Conservation (phyloP, 2,888 invertebrate genomes). For the Hypselothyrea guttata region DNA sequence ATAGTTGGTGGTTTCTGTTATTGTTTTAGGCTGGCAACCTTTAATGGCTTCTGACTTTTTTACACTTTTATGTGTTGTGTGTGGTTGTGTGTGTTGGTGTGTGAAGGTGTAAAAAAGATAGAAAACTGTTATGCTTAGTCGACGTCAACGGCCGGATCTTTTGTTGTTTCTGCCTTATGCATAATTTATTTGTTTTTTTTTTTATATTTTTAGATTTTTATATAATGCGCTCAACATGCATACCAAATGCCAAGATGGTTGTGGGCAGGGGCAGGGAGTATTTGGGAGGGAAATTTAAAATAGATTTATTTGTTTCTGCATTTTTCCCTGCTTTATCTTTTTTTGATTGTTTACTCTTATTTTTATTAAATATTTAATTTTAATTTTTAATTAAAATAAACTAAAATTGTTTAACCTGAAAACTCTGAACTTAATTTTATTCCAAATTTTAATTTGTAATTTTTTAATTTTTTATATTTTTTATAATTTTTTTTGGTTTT, state of each 20-base stretch:
- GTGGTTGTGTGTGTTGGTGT: conserved; percentile 41
- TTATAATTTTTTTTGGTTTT: too few relatives aligned
- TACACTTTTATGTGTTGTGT: conserved; percentile 65
- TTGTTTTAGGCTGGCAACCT: conserved; percentile 51
- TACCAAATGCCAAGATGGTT: conserved; percentile 48
- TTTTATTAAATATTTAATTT: too few relatives aligned
- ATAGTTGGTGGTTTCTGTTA: conserved; percentile 28
- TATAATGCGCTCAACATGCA: conserved; percentile 59
- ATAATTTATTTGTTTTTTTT: conserved; percentile 59
- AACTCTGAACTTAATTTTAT: too few relatives aligned
- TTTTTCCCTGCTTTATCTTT: too few relatives aligned
- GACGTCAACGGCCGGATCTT: conserved; percentile 49
- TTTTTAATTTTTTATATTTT: too few relatives aligned
- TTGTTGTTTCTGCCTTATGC: conserved; percentile 42
- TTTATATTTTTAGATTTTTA: conserved; percentile 37
- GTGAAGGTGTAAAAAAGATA: conserved; percentile 74
- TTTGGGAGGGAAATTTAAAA: too few relatives aligned
- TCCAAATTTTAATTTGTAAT: too few relatives aligned
- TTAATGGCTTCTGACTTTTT: conserved; percentile 71
- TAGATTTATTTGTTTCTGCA: too few relatives aligned
- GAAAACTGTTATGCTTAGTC: conserved; percentile 74
- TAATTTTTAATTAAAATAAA: too few relatives aligned
- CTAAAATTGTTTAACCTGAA: too few relatives aligned
- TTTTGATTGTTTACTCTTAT: too few relatives aligned
- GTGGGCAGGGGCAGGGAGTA: too few relatives aligned